Base-by-base conservation (phyloP, 2,113 vertebrate genomes). In the Gallinago media region DNA sequence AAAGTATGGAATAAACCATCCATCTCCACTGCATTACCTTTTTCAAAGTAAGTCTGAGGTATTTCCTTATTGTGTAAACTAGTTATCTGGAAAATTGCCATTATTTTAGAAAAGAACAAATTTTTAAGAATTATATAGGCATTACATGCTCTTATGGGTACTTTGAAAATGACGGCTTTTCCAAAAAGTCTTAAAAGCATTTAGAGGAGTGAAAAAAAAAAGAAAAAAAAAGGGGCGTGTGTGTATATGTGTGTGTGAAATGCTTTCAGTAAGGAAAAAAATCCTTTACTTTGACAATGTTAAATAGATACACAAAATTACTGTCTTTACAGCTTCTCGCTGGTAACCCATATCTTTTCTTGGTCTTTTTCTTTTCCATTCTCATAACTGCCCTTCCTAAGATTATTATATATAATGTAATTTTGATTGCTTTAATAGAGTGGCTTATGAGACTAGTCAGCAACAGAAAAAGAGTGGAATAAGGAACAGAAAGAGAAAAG, bases 31-130 rank as follows among this genome's bases (percentile, higher is more conserved):
- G 47, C 74, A 82, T 90, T 96, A 94, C 23, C 23, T 72, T 88
- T 97, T 96, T 96, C 44, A 75, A 96, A 96, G 90, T 54, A 86
- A 89, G 40, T 90, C 94, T 92, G 74, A 97, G 71, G 31, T 59
- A 96, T 96, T 97, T 98, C 85, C 65, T 97, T 97, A 96, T 97
- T 98, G 96, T 97, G 96, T 97, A 98, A 98, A 98, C 96, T 96
- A 96, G 95, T 95, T 98, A 98, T 96, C 88, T 95, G 82, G 95
- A 97, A 98, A 98, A 96, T 97, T 98, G 91, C 91, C 77, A 97
- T 98, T 98, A 97, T 97, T 98, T 98, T 72, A 96, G 90, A 96
- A 97, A 97, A 97, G 92, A 96, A 61, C 52, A 97, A 91, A 97
- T 97, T 97, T 77, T 31, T 72, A 55, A 85, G 96, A 97, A 97